Evolutionary conservation across 53 echinoderm and acorn worm species (phyloP).

Genomic region (Zoroaster sp.): DNA sequence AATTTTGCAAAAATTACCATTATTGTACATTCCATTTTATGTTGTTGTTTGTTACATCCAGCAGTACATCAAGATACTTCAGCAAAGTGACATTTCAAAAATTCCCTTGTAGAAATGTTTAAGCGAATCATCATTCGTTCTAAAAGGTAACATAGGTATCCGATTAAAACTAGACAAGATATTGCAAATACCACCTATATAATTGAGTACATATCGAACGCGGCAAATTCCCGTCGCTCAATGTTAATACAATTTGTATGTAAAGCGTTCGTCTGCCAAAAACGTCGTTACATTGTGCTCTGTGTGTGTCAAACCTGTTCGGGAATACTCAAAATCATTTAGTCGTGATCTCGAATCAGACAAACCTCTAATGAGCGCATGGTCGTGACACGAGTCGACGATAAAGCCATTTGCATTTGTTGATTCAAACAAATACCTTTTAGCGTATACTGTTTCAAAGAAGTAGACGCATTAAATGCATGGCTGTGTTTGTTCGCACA

Average conservation of each 20-base stretch:
- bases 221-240: neutral
- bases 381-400: neutral
- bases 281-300: neutral
- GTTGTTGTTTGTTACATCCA: too few relatives aligned
- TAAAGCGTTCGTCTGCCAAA: too few relatives aligned
- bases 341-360: neutral
- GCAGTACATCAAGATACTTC: too few relatives aligned
- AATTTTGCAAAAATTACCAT: too few relatives aligned
- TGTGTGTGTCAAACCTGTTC: neutral
- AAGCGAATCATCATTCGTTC: too few relatives aligned
- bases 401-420: neutral
- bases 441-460: neutral
- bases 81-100: too few relatives aligned
- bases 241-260: neutral
- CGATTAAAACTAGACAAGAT: too few relatives aligned
- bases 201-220: too few relatives aligned
- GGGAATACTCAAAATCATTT: neutral
- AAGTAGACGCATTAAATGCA: neutral
- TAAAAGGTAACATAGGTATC: too few relatives aligned
- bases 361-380: neutral
- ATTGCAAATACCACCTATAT: too few relatives aligned
- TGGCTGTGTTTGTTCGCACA: neutral
- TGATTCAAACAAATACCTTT: neutral
- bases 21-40: too few relatives aligned
- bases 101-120: too few relatives aligned